Conservation (phyloP, 2,797 vertebrate species). For the Cichlasoma orientale region DNA sequence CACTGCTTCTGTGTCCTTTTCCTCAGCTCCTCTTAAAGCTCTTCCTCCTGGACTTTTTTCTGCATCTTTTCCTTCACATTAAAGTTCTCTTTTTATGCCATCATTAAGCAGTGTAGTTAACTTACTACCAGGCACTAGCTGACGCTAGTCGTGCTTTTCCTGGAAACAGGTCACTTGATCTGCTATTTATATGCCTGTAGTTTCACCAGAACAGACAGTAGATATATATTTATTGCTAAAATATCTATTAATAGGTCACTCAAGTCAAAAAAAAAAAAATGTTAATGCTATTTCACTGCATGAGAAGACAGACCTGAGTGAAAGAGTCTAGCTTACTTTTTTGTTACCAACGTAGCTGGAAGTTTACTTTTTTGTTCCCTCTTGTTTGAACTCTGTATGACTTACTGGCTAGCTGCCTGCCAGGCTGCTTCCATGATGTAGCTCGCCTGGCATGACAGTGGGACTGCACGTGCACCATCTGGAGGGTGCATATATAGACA, state of each 20-base stretch:
- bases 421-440: constrained; percentile 13
- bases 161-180: constrained; percentile 32
- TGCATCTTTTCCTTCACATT: background rate
- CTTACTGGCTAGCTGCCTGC: background rate
- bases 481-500: constrained; percentile 42
- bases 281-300: background rate
- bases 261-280: background rate
- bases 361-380: constrained; percentile 7
- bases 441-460: constrained; percentile 16
- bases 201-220: background rate
- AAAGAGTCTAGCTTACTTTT: constrained; percentile 11
- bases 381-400: background rate
- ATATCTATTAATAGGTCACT: background rate
- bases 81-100: constrained; percentile 5
- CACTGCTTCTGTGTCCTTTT: background rate
- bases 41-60: background rate
- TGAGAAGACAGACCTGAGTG: background rate
- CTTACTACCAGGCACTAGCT: constrained; percentile 8
- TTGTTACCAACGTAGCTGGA: background rate
- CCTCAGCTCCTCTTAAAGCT: background rate
- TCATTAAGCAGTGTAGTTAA: background rate
- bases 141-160: constrained; percentile 28
- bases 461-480: constrained; percentile 56
- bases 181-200: background rate
- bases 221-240: background rate